Conservation (phyloP, 2,797 vertebrate species). For the Glossophaga mutica region DNA sequence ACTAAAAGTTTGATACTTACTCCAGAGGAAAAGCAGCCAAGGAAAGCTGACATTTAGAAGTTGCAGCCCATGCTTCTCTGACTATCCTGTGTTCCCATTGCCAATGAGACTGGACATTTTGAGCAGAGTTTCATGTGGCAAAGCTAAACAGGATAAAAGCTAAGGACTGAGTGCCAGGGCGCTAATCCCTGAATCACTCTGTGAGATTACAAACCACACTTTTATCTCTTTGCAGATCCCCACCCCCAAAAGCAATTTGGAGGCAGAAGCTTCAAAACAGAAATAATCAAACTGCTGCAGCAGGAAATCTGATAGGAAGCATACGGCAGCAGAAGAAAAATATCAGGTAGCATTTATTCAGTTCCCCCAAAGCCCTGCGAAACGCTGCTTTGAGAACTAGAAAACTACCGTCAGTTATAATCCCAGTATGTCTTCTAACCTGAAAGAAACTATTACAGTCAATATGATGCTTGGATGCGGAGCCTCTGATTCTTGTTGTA, state of each 20-base stretch:
- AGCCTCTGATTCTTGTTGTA: neutral
- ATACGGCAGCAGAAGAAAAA: neutral
- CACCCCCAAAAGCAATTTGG: conserved; percentile 28
- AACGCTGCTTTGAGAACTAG: neutral
- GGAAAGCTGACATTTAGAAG: neutral
- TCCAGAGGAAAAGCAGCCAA: neutral
- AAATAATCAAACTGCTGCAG: conserved; percentile 52
- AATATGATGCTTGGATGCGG: neutral
- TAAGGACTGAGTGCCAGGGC: neutral
- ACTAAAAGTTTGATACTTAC: neutral
- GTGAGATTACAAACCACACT: conserved; percentile 35
- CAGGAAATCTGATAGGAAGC: conserved; percentile 43
- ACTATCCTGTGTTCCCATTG: neutral
- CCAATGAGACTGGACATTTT: neutral
- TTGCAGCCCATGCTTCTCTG: neutral
- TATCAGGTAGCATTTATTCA: neutral
- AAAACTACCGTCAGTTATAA: conserved; percentile 32
- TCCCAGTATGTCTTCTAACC: neutral
- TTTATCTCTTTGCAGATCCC: conserved; percentile 44
- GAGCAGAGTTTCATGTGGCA: neutral
- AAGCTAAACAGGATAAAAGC: neutral
- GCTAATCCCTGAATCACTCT: neutral
- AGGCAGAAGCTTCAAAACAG: conserved; percentile 33
- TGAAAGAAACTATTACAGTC: neutral
- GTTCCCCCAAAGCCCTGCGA: neutral